phyloP scores from a whole-genome alignment of 2,888 invertebrate species.

The Amorpha juglandis region DNA sequence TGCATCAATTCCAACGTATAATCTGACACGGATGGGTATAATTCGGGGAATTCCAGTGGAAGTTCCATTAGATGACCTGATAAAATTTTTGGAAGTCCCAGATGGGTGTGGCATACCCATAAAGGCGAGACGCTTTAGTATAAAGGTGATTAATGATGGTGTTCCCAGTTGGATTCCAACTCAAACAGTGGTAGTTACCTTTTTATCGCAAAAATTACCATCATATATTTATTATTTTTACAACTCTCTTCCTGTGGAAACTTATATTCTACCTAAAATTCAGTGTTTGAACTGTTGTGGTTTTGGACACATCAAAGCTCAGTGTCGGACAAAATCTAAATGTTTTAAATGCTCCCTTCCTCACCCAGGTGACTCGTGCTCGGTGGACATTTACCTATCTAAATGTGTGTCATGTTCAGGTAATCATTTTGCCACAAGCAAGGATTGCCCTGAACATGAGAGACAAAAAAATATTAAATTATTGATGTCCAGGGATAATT shows the following conservation, averaged over 20 bases:
- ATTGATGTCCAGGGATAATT: neutral
- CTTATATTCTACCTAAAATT: neutral
- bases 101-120: neutral
- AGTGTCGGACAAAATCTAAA: neutral
- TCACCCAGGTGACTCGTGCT: neutral
- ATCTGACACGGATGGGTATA: too few relatives aligned
- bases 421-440: neutral
- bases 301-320: neutral
- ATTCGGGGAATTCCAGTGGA: too few relatives aligned
- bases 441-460: neutral
- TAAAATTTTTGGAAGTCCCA: too few relatives aligned
- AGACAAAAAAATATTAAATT: neutral
- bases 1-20: too few relatives aligned
- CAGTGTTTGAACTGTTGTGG: neutral
- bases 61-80: too few relatives aligned
- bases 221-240: neutral
- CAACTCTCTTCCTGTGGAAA: too few relatives aligned
- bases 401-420: neutral
- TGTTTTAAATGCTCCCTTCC: neutral
- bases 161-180: neutral
- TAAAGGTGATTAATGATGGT: neutral
- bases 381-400: neutral
- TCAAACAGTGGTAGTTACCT: neutral
- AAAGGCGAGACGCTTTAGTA: neutral
- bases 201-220: neutral